Percentiles rank a stretch among this genome's conserved stretches.
phyloP scores from a whole-genome alignment of 1,140 invertebrate species.

The Macrobrachium nipponense region DNA sequence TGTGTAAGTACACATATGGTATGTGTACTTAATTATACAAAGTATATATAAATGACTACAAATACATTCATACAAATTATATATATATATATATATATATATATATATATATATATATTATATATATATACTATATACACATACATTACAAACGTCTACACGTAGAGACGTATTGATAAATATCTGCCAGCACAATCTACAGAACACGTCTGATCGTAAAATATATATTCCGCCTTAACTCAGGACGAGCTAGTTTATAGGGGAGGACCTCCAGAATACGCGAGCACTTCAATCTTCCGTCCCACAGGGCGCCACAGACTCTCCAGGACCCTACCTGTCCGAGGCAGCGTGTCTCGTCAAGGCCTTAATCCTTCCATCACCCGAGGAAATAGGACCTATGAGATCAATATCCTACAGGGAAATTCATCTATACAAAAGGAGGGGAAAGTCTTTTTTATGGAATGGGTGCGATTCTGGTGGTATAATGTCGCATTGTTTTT shows the following conservation, averaged over 20 bases:
- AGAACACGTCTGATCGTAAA: neutral
- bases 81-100: constrained; percentile 36
- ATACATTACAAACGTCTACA: neutral
- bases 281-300: too few relatives aligned
- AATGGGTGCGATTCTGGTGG: neutral
- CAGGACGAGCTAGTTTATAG: too few relatives aligned
- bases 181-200: neutral
- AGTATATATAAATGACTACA: neutral
- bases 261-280: too few relatives aligned
- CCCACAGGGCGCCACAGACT: too few relatives aligned
- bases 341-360: too few relatives aligned
- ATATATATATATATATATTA: constrained; percentile 29
- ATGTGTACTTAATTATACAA: neutral
- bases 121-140: neutral
- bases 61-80: neutral
- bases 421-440: neutral
- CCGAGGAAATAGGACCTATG: too few relatives aligned
- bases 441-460: neutral
- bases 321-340: too few relatives aligned
- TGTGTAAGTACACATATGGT: neutral
- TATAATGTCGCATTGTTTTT: neutral
- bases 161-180: neutral
- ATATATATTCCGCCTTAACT: too few relatives aligned
- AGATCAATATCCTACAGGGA: too few relatives aligned
- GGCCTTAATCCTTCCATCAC: too few relatives aligned